Evolutionary conservation across 2,113 vertebrate species (phyloP), one percentile per base, ranked within the genome.

Genomic region (Scopus umbretta): DNA sequence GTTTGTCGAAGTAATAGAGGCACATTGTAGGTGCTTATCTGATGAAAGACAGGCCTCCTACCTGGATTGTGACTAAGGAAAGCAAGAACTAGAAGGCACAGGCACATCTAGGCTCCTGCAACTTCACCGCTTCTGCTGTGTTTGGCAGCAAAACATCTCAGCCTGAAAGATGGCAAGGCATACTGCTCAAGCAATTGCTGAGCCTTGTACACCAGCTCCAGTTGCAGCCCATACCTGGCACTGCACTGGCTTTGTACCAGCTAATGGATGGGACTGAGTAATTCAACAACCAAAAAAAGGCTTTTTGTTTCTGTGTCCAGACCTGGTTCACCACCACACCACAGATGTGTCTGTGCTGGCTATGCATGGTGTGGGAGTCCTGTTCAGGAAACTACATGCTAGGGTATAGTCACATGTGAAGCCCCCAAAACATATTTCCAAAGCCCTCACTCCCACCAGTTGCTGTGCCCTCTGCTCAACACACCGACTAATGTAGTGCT

Each of bases 101-200:
- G 32, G 32, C 22, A 78, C 13, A 81, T 70, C 27, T 34, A 88
- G 32, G 47, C 42, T 85, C 34, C 55, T n/a, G 7, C 26, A 61
- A 25, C 19, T 32, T 4, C 10, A 50, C 76, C n/a, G 9, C 6
- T 83, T 53, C 40, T 79, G 56, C 43, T 56, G n/a, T 25, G 25
- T 21, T 59, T 67, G 52, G 59, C 42, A 63, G 23, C 56, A 66
- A 67, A 84, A 74, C 0, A 4, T 4, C 67, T 71, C 62, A 62
- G 36, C 20, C 42, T 66, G 52, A 25, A 71, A 13, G 34, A 53
- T 0, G 6, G 32, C 34, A 80, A 47, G 50, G 36, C 18, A 34
- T 14, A 58, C 11, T 9, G 3, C 59, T 73, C 22, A 22, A 40
- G 36, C 0, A 0, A 62, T 34, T 55, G 47, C 38, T 58, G 38